Evolutionary conservation across 2,113 vertebrate species (phyloP).

Genomic region (Spea multiplicata): DNA sequence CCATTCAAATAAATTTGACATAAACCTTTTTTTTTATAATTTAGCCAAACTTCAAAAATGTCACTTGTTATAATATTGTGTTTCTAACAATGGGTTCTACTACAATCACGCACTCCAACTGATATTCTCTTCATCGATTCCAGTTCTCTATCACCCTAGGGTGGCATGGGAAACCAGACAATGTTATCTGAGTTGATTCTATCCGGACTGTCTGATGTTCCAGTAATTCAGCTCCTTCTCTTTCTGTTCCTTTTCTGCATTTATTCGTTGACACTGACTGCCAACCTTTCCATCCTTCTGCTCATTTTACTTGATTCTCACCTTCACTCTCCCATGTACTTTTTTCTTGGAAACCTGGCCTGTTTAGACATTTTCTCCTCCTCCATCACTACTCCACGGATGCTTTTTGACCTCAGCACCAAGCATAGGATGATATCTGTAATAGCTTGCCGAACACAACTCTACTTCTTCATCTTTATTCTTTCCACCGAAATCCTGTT

Average conservation of each 20-base stretch:
- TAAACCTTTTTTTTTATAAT: too few species aligned
- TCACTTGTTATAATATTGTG: too few species aligned
- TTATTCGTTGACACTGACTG: not conserved
- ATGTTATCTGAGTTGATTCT: not conserved
- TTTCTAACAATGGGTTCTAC: too few species aligned
- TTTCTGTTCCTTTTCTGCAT: not conserved
- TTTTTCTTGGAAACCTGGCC: slow-evolving; percentile 10
- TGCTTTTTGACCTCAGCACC: not conserved
- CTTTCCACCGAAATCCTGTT: too few species aligned
- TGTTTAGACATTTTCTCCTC: not conserved
- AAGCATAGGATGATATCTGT: not conserved
- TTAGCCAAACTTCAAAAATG: too few species aligned
- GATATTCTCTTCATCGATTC: too few species aligned
- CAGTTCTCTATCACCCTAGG: not conserved
- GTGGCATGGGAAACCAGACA: slow-evolving; percentile 1
- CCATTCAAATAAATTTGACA: too few species aligned
- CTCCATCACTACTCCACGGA: not conserved
- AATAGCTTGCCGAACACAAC: not conserved
- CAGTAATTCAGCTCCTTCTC: not conserved
- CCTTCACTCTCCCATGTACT: slow-evolving; percentile 5
- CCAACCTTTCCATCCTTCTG: not conserved
- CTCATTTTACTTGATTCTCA: not conserved
- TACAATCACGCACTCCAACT: too few species aligned
- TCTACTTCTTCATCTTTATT: not conserved
- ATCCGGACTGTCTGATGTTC: not conserved